These are phyloP conservation scores for Labeo rohita DNA, from an alignment of 2,113 vertebrate genomes.

Conservation along the genomic window DNA sequence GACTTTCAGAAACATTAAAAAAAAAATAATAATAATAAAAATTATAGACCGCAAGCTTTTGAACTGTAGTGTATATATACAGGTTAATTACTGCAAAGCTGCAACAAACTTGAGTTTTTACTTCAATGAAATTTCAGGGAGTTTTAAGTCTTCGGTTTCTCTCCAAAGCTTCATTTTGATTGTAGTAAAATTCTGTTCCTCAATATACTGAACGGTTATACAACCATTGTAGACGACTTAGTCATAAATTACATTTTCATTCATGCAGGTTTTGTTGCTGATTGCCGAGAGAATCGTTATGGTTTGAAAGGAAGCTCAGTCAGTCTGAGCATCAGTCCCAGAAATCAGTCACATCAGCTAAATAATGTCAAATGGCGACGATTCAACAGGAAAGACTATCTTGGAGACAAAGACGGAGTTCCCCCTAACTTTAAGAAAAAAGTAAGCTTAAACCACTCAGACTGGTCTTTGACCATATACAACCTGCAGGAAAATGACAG, in stretches of 20 bases:
- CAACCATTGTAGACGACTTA: not conserved
- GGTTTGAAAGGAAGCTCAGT: slow-evolving; percentile 6
- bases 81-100: too few species aligned
- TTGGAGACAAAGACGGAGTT: fast-evolving
- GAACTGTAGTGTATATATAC: too few species aligned
- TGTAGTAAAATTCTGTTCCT: too few species aligned
- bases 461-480: slow-evolving; percentile 52
- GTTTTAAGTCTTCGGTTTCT: too few species aligned
- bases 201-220: not conserved
- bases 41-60: too few species aligned
- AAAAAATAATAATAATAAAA: too few species aligned
- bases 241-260: not conserved
- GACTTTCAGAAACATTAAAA: too few species aligned
- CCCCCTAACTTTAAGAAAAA: fast-evolving
- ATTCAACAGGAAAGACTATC: fast-evolving
- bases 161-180: too few species aligned
- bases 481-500: slow-evolving; percentile 44
- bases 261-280: slow-evolving; percentile 11
- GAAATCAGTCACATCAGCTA: not conserved
- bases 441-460: fast-evolving
- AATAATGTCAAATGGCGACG: fast-evolving
- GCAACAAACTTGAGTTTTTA: too few species aligned
- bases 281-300: not conserved
- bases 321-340: slow-evolving; percentile 32
- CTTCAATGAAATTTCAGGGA: too few species aligned